Base-by-base conservation (phyloP, 2,797 vertebrate genomes). In the Galago senegalensis region DNA sequence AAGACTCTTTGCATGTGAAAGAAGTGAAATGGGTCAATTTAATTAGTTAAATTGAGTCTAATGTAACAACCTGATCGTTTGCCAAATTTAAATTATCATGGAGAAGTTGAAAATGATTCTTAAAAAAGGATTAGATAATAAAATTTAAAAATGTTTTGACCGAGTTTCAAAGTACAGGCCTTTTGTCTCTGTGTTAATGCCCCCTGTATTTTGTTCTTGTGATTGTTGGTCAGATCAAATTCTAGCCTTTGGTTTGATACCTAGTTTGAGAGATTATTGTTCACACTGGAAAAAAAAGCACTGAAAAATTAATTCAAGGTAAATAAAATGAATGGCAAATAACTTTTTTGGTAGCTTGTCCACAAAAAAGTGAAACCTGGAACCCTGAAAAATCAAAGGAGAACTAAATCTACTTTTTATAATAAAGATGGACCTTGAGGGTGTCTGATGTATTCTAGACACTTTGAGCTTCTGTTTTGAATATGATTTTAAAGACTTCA, bases 21-120 rank as follows among this genome's bases (percentile, higher is more conserved):
- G 25, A 87, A 90, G 3, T 79, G 23, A 14, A 37, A 5, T 87
- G 63, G 60, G 25, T 56, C 11, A 56, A 84, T 82, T 96, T 84
- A 97, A 83, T 89, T 84, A 84, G 87, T n/a, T 10, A 90, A 92
- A 75, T 58, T 58, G 40, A 75, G 8, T 89, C 2, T n/a, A 77
- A 82, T 89, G 77, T 82, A 89, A 75, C 23, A 84, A 84, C 82
- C 27, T 73, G 20, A 69, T 91, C 31, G 61, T 77, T 63, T 96
- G 10, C 40, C 70, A 94, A 80, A 27, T 65, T 87, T 89, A 29
- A 92, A 65, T 85, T 83, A 80, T 58, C 73, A 37, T n/a, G 7
- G 1, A 34, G 27, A 87, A 90, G 65, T 20, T 69, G 18, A 40
- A 95, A 83, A 90, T 87, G 31, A 25, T 94, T 17, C n/a, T 91